Conservation (phyloP, 2,888 invertebrate genomes). For the Herminia tarsipennalis region DNA sequence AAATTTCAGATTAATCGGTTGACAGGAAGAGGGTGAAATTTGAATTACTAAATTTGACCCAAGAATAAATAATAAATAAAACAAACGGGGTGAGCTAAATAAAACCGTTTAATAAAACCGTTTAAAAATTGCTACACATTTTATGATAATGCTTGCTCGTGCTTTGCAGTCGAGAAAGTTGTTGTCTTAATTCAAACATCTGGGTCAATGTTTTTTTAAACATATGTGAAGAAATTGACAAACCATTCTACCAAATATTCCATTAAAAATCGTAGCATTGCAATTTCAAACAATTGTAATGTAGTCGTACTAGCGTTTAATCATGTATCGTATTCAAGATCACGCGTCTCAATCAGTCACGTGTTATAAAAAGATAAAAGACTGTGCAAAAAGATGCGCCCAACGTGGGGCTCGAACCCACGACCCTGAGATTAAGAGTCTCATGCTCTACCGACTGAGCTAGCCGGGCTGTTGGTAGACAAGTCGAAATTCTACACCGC, state of each 20-base stretch:
- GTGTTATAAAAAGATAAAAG: neutral
- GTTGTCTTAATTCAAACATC: conserved; percentile 40
- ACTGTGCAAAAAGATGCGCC: conserved; percentile 65
- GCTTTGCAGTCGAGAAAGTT: conserved; percentile 58
- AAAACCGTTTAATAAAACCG: no score
- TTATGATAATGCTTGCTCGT: conserved; percentile 51
- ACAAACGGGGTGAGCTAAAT: no score
- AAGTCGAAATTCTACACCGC: neutral
- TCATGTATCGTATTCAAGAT: conserved; percentile 1
- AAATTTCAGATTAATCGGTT: no score
- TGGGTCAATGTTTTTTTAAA: conserved; percentile 44
- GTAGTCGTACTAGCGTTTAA: no score
- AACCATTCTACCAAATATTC: neutral
- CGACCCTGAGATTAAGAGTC: conserved; percentile 87
- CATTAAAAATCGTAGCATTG: conserved; percentile 10
- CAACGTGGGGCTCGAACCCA: conserved; percentile 87
- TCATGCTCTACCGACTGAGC: conserved; percentile 83
- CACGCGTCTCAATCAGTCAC: neutral
- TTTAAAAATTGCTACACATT: conserved; percentile 60
- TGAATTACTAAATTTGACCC: no score
- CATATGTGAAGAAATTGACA: conserved; percentile 6
- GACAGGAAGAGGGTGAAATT: no score
- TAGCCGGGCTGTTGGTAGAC: conserved; percentile 63
- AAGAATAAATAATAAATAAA: no score
- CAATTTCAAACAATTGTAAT: conserved; percentile 14